A percentile compares a stretch with the other conserved stretches of the same genome.
phyloP scores from a whole-genome alignment of 2,113 vertebrate species.

The Hippolais icterina region DNA sequence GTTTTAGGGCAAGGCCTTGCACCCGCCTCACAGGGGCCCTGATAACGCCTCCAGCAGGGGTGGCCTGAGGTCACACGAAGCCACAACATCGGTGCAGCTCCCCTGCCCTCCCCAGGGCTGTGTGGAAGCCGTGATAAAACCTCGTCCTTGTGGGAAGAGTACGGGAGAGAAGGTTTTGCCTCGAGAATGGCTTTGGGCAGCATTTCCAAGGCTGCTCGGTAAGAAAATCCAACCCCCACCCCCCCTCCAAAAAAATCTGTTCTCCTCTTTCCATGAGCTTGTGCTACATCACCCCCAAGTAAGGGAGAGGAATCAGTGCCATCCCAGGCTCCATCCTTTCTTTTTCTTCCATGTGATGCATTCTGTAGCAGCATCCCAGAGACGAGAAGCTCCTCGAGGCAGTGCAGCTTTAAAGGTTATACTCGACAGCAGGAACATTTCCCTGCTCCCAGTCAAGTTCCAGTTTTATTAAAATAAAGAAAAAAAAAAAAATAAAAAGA shows the following conservation, averaged over 20 bases:
- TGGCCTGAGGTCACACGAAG: background rate
- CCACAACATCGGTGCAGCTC: background rate
- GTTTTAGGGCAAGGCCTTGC: background rate
- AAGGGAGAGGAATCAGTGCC: background rate
- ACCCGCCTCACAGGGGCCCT: rapidly evolving
- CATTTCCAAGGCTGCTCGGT: background rate
- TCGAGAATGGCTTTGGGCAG: background rate
- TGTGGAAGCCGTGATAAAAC: background rate
- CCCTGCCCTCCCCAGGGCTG: background rate
- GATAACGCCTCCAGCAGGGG: background rate
- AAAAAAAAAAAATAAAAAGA: background rate
- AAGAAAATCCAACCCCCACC: rapidly evolving
- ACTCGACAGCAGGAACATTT: background rate
- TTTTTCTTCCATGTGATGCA: background rate
- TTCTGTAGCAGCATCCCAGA: background rate
- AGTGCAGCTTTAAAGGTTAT: slow-evolving; percentile 7
- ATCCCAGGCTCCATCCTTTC: background rate
- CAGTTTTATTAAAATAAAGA: background rate
- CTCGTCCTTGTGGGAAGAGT: background rate
- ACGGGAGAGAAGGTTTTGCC: background rate
- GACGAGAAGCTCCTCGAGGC: background rate
- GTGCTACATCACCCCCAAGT: rapidly evolving
- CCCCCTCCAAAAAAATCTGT: background rate
- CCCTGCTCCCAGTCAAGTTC: background rate
- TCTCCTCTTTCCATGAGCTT: rapidly evolving